Conservation (phyloP, 2,888 invertebrate species). For the Patella ulyssiponensis region DNA sequence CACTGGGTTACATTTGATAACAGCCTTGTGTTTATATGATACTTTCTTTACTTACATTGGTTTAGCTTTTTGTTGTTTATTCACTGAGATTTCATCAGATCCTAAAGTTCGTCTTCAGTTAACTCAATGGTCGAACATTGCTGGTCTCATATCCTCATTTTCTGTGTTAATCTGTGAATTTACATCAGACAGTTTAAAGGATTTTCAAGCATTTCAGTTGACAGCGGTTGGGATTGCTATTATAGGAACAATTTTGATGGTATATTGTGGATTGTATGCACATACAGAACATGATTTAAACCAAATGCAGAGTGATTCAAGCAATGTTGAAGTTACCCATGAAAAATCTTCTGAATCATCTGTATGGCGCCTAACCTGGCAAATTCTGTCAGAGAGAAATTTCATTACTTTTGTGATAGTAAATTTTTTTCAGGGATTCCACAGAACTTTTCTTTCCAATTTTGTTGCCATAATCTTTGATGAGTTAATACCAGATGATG, state of each 20-base stretch:
- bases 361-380: constrained; percentile 49
- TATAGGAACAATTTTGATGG: constrained; percentile 54
- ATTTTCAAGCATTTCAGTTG: constrained; percentile 66
- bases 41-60: constrained; percentile 72
- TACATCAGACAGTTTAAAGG: constrained; percentile 63
- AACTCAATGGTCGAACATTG: constrained; percentile 65
- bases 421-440: constrained; percentile 64
- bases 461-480: constrained; percentile 64
- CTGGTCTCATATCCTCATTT: constrained; percentile 52
- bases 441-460: constrained; percentile 52
- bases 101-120: constrained; percentile 66
- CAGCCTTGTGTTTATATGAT: constrained; percentile 72
- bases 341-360: constrained; percentile 36
- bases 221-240: constrained; percentile 60
- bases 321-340: constrained; percentile 15
- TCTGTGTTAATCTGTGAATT: constrained; percentile 58
- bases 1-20: constrained; percentile 72
- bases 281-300: constrained; percentile 57
- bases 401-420: constrained; percentile 64
- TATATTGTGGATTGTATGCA: constrained; percentile 59
- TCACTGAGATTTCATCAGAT: constrained; percentile 68
- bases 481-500: constrained; percentile 50
- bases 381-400: constrained; percentile 57
- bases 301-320: constrained; percentile 24
- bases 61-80: constrained; percentile 70